Evolutionary conservation across 2,113 vertebrate species (phyloP).

Genomic region (Meleagris gallopavo): DNA sequence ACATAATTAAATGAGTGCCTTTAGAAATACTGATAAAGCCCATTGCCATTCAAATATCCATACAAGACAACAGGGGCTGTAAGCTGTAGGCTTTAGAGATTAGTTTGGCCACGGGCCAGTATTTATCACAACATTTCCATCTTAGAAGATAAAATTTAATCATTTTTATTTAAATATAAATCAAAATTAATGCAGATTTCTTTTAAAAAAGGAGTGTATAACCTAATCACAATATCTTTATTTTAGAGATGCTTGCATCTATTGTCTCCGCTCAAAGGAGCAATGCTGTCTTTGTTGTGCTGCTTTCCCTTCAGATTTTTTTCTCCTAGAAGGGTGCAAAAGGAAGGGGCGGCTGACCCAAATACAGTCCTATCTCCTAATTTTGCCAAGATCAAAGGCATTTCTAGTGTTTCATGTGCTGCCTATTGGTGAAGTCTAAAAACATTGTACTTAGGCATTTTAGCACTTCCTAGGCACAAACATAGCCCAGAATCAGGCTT

Average conservation of each 20-base stretch:
- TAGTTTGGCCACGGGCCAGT: constrained; percentile 86
- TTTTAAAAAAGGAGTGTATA: constrained; percentile 64
- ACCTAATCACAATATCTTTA: constrained; percentile 80
- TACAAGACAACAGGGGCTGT: constrained; percentile 83
- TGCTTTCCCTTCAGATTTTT: constrained; percentile 35
- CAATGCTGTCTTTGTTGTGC: constrained; percentile 68
- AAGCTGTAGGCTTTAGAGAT: constrained; percentile 84
- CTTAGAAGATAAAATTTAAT: constrained; percentile 87
- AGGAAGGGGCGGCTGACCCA: constrained; percentile 69
- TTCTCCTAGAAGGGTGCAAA: constrained; percentile 60
- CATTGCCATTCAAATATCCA: constrained; percentile 85
- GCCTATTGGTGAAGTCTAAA: constrained; percentile 53
- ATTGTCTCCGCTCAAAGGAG: constrained; percentile 76
- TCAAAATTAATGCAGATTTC: constrained; percentile 82
- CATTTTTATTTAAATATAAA: constrained; percentile 89
- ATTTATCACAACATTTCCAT: constrained; percentile 87
- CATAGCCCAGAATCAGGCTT: neutral
- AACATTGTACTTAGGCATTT: constrained; percentile 33
- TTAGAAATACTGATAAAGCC: constrained; percentile 88
- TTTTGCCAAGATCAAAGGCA: constrained; percentile 69
- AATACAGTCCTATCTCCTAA: constrained; percentile 70
- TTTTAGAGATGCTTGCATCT: constrained; percentile 73
- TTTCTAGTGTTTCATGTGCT: constrained; percentile 46
- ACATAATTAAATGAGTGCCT: constrained; percentile 88
- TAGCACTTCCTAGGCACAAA: constrained; percentile 12